Evolutionary conservation across 1,140 invertebrate species (phyloP), one percentile per base, ranked within the genome.

Genomic region (Trypoxylus dichotomus): DNA sequence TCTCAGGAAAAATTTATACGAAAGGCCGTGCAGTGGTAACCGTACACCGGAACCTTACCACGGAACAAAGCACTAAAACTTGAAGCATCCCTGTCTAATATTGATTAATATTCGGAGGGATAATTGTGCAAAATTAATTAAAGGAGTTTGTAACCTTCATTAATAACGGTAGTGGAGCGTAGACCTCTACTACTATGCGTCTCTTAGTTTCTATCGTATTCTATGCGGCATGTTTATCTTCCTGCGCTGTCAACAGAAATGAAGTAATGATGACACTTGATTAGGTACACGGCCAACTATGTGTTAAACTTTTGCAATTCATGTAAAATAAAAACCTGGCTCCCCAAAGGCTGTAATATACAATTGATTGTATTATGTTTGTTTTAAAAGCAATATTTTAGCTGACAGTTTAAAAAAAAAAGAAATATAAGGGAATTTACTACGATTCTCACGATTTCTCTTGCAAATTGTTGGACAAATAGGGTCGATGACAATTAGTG

Each of bases 41-140:
- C 24, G n/a, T 68, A 68, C 27, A 68, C 60, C 21, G 60, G 60
- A 68, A 27, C 60, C 60, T 68, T 68, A 68, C 10, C 21, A 21
- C 60, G 60, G 60, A 25, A 68, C 60, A 76, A 54, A 76, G 76
- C 76, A 41, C 58, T 76, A 76, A 76, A 76, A 76, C 76, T 76
- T 76, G 76, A 68, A 41, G 76, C 72, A 75, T 43, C 75, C 74
- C 75, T 47, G 76, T 75, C 77, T 74, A 80, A 81, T 85, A 85
- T 84, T 85, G 84, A 85, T 85, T 85, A 85, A 85, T 85, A 85
- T 84, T 82, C 83, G 60, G 81, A 81, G 81, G 83, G 82, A 85
- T 84, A 85, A 85, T 83, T 83, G 83, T 82, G 83, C 79, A 82
- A 85, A 85, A 85, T 85, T 85, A 85, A 85, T 85, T 85, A 85